A percentile compares a stretch with the other conserved stretches of the same genome.
These are phyloP conservation scores for Rugalucina vietnamica DNA, from an alignment of 2,888 invertebrate genomes.

Conservation along the genomic window DNA sequence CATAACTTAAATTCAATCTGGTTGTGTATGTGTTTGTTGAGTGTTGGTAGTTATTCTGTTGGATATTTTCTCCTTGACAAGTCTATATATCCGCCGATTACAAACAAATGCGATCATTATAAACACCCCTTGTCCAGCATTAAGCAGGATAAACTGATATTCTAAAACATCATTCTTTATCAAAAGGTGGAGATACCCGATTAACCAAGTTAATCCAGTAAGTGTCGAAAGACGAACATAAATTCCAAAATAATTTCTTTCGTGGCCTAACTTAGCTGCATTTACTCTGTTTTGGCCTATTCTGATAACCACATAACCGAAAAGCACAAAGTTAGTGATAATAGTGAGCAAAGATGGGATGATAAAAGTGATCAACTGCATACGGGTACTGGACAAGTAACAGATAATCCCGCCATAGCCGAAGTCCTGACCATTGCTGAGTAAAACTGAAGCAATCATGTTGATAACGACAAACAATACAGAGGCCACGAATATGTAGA, in stretches of 20 bases:
- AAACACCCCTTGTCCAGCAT: slow-evolving; percentile 47
- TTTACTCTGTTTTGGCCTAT: not conserved
- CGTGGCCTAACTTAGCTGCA: slow-evolving; percentile 30
- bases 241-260: slow-evolving; percentile 31
- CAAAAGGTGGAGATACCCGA: slow-evolving; percentile 46
- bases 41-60: no score
- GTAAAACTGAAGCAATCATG: not conserved
- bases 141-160: slow-evolving; percentile 41
- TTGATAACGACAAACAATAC: slow-evolving; percentile 28
- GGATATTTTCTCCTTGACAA: not conserved
- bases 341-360: slow-evolving; percentile 23
- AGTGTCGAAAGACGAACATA: slow-evolving; percentile 38
- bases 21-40: no score
- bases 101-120: slow-evolving; percentile 43
- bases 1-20: no score
- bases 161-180: slow-evolving; percentile 18
- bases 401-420: slow-evolving; percentile 46
- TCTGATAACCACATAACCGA: slow-evolving; percentile 27
- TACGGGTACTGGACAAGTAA: slow-evolving; percentile 33
- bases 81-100: slow-evolving; percentile 7
- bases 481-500: slow-evolving; percentile 14
- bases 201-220: slow-evolving; percentile 52
- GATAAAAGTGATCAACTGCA: slow-evolving; percentile 33
- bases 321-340: slow-evolving; percentile 30
- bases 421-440: not conserved